Evolutionary conservation across 2,113 vertebrate genomes (phyloP), one percentile per base, ranked within the genome.

Genomic region (Sceloporus undulatus): DNA sequence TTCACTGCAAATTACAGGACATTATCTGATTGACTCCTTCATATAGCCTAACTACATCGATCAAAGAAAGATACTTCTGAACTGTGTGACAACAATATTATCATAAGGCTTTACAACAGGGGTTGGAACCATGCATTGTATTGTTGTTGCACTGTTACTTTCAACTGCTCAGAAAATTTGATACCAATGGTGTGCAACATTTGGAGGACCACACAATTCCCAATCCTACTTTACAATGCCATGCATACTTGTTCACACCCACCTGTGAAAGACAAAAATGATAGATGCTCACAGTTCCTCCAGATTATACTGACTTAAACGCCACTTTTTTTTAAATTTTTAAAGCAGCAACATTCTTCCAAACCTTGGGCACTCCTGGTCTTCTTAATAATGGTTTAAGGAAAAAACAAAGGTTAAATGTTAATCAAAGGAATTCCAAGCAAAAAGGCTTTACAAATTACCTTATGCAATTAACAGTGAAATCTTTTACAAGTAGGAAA

Each of bases 71-170:
- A 40, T 85, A 48, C 80, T 52, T 78, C 40, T 73, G 29, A 87
- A 84, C 56, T 91, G 74, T 86, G 90, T 90, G 86, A 65, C 4
- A 90, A 29, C 40, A 2, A 23, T 66, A 59, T 59, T n/a, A 34
- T 68, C 40, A 68, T 68, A 66, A n/a, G 9, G 56, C 14, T 83
- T 27, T 27, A 48, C 59, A 62, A 18, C 59, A 62, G 59, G 14
- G 18, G 59, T 62, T 14, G 59, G 59, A 62, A 18, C 18, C 59
- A 16, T 16, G 59, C 14, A 62, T 9, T 59, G 14, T 10, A 34
- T 34, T 34, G 34, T 34, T 34, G 34, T 34, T 34, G 34, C 34
- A 34, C 34, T 34, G 34, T 34, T 34, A 34, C 34, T 34, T 34
- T 34, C 34, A 34, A 34, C 34, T 34, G 34, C 34, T 34, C 34